Base-by-base conservation (phyloP, 1,140 invertebrate species). In the Artemia franciscana region DNA sequence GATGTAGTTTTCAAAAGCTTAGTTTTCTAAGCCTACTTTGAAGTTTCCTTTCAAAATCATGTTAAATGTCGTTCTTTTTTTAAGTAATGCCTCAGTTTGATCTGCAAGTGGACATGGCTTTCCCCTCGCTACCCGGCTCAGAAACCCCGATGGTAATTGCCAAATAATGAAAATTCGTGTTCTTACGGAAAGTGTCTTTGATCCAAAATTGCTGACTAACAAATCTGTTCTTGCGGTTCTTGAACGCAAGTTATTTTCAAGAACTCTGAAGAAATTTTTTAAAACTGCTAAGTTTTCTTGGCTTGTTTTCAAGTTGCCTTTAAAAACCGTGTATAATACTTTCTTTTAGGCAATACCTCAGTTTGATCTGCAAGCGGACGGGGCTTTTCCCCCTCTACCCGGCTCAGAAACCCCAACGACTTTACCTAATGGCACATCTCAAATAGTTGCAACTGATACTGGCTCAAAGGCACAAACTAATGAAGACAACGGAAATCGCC, bases 331-430 rank as follows among this genome's bases (percentile, higher is more conserved):
- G n/a, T 39, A 7, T 15, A 3, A 2, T 51, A 18, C 3, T 18
- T 51, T 51, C 21, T 51, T 18, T 51, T 51, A n/a, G n/a, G n/a
- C n/a, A n/a, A n/a, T n/a, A 51, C 70, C 71, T 5, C 71, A 85
- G 68, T 89, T 89, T 74, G 86, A 88, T 71, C 74, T 89, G 60
- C 84, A 85, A 72, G 84, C 83, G 64, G 78, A 82, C 39, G 81
- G 24, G 1, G 71, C 85, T 59, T 89, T 90, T 72, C 86, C 86
- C 61, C 86, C 86, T 60, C 76, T 89, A 70, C 85, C 85, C 57
- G 83, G 84, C 67, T 68, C 75, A 59, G 73, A 67, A 58, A 61
- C 61, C 57, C 62, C 67, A 24, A 59, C 61, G 23, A 61, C 59
- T 5, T 64, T 66, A 26, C 67, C 67, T 57, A 65, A 64, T 25